Evolutionary conservation across 2,797 vertebrate genomes (phyloP).

Genomic region (Anguilla pacifica): DNA sequence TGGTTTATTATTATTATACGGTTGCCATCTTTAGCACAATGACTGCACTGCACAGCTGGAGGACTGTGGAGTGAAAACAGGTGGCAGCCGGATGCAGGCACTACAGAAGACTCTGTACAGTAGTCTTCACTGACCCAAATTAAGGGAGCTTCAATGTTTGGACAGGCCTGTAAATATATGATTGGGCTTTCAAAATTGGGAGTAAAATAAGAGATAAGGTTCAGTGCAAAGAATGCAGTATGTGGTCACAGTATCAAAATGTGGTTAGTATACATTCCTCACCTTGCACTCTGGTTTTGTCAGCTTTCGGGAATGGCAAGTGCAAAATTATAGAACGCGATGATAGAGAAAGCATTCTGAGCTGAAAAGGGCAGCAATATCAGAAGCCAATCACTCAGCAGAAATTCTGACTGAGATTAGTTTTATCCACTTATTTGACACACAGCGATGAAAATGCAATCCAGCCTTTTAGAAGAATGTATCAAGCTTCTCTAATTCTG

Average conservation of each 20-base stretch:
- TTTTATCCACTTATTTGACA: not conserved
- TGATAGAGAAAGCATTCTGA: not conserved
- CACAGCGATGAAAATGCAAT: not conserved
- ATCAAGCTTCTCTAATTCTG: not conserved
- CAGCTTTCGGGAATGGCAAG: not conserved
- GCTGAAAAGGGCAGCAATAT: not conserved
- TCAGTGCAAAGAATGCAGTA: not conserved
- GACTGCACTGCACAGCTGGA: not conserved
- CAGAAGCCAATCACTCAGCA: not conserved
- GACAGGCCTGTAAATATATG: not conserved
- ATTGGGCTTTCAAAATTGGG: not conserved
- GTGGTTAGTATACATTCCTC: not conserved
- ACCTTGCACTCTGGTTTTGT: not conserved
- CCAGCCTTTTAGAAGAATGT: not conserved
- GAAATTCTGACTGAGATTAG: constrained; percentile 7
- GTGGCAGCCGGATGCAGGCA: not conserved
- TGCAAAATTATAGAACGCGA: not conserved
- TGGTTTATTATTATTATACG: not conserved
- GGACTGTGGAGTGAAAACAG: not conserved
- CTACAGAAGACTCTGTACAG: not conserved
- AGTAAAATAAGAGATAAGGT: not conserved
- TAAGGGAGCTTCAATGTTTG: not conserved
- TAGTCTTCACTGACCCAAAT: not conserved
- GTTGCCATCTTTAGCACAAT: not conserved
- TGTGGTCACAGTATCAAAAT: not conserved